Evolutionary conservation across 2,888 invertebrate genomes (phyloP), one percentile per base, ranked within the genome.

Genomic region (Myathropa florea): DNA sequence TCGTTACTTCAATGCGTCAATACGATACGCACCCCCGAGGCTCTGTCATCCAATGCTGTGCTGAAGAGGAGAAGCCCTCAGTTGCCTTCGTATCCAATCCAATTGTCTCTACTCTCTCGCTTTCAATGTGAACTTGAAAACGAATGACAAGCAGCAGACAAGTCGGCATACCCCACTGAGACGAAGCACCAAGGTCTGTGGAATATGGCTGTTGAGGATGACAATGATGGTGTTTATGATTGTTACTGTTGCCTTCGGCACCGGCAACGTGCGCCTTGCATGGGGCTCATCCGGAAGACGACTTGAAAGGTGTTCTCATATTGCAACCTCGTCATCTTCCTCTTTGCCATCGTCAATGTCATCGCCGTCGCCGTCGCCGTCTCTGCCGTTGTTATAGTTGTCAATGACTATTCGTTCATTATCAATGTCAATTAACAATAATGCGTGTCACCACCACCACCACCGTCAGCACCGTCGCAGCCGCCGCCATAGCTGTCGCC

Each of bases 401-500:
- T 63, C 73, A 46, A 78, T 78, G 83, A 83, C 78, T 81, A 79
- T 86, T 83, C 83, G 78, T 83, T 86, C 83, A 86, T 86, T 86
- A 86, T 86, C 83, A 86, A 83, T 86, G 86, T 83, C 86, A 86
- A 79, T 86, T 86, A 77, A 77, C 71, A 85, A 63, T 85, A 78
- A 73, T 75, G 73, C 78, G 83, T 60, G 70, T 71, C 60, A 57
- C 24, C 39, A 2, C n/a, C 1, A n/a, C 39, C 6, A 28, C 28
- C 28, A 6, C 28, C 28, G 28, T 6, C 28, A 28, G n/a, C n/a
- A n/a, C n/a, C n/a, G n/a, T n/a, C n/a, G n/a, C n/a, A n/a, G n/a
- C n/a, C n/a, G n/a, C n/a, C 3, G 33, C 12, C 30, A 12, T 12
- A 33, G 33, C 33, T 33, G 33, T 33, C 33, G 12, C 28, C 18